A percentile compares a stretch with the other conserved stretches of the same genome.
Conservation (phyloP, 2,888 invertebrate genomes). For the Drosophila aldrichi region DNA sequence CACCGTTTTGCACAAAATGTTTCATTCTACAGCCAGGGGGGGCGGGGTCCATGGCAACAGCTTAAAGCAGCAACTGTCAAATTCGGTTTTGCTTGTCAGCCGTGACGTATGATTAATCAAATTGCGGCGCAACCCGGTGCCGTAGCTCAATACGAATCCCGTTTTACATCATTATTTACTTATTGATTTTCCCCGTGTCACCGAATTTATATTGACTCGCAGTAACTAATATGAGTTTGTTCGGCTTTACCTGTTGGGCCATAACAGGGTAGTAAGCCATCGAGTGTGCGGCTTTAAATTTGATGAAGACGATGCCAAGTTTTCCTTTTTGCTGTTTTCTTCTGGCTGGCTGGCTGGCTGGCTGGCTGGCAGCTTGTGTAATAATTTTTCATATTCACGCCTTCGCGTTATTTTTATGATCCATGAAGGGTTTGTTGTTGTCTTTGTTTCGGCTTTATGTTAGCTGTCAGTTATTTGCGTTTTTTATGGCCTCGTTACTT, state of each 20-base stretch:
- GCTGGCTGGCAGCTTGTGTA: constrained; percentile 40
- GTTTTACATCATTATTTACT: constrained; percentile 23
- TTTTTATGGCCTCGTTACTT: constrained; percentile 45
- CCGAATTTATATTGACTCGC: neutral
- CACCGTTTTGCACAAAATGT: neutral
- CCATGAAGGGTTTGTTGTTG: constrained; percentile 8
- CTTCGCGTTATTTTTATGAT: constrained; percentile 30
- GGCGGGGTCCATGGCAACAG: constrained; percentile 46
- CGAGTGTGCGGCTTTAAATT: constrained; percentile 25
- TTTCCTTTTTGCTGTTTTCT: constrained; percentile 28
- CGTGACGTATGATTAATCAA: constrained; percentile 64
- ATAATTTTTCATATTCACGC: constrained; percentile 61
- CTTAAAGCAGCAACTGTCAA: constrained; percentile 14
- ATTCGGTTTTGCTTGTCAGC: constrained; percentile 26
- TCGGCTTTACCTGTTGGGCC: neutral
- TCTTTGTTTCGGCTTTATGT: constrained; percentile 36
- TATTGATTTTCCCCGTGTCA: constrained; percentile 40
- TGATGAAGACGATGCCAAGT: constrained; percentile 30
- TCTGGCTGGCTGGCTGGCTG: constrained; percentile 31
- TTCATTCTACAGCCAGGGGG: constrained; percentile 9
- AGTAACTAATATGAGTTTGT: neutral
- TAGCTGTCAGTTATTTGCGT: constrained; percentile 38
- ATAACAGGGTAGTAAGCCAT: constrained; percentile 14
- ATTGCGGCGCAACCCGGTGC: neutral
- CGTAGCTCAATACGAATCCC: constrained; percentile 13